phyloP scores from a whole-genome alignment of 1,140 invertebrate genomes.

The Capitella teleta region DNA sequence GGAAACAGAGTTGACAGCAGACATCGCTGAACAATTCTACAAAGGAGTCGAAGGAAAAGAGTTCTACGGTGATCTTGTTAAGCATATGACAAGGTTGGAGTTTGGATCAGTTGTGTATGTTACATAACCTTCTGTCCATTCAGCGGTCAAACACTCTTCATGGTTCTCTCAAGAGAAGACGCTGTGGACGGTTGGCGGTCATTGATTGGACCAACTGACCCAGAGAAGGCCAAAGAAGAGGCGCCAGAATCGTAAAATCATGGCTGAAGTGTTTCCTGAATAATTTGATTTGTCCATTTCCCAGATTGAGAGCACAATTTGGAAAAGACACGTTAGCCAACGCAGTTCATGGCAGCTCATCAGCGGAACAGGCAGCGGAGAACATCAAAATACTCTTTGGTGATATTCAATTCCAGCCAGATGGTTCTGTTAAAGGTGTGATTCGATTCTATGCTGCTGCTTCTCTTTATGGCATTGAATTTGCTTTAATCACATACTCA shows the following conservation, averaged over 20 bases:
- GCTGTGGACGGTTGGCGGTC: slow-evolving; percentile 36
- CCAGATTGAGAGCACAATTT: slow-evolving; percentile 20
- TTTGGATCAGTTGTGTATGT: background rate
- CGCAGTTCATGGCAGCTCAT: slow-evolving; percentile 35
- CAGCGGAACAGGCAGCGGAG: slow-evolving; percentile 21
- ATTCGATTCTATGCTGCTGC: too few species aligned
- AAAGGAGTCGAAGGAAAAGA: slow-evolving; percentile 28
- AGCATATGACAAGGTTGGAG: slow-evolving; percentile 35
- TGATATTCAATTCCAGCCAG: slow-evolving; percentile 27
- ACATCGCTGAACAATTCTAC: slow-evolving; percentile 35
- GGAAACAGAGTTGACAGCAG: slow-evolving; percentile 28
- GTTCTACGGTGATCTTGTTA: slow-evolving; percentile 33
- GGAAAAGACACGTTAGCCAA: slow-evolving; percentile 31
- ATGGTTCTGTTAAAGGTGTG: slow-evolving; percentile 35
- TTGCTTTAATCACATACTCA: too few species aligned
- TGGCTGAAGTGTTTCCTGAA: background rate
- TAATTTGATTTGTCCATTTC: background rate
- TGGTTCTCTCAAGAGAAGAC: slow-evolving; percentile 38
- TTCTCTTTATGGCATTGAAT: too few species aligned
- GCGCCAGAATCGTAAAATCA: slow-evolving; percentile 34
- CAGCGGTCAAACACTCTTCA: slow-evolving; percentile 39
- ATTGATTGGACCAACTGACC: slow-evolving; percentile 37
- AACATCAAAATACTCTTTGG: slow-evolving; percentile 34
- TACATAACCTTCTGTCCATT: background rate
- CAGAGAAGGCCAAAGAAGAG: slow-evolving; percentile 30